A percentile compares a stretch with the other conserved stretches of the same genome.
Evolutionary conservation across 1,140 invertebrate genomes (phyloP).

Genomic region (Himalopsyche phryganea): DNA sequence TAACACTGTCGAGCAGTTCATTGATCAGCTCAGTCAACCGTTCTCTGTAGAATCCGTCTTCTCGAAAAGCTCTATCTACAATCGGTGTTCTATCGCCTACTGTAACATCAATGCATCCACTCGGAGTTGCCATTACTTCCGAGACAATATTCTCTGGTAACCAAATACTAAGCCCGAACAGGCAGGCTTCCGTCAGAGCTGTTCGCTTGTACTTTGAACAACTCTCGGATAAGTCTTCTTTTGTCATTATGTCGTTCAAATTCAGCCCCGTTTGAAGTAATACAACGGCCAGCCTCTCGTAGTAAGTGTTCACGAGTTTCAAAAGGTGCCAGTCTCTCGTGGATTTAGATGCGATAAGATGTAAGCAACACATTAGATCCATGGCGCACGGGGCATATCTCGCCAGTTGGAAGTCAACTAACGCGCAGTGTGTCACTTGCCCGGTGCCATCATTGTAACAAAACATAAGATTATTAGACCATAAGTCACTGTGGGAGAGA

Average conservation of each 20-base stretch:
- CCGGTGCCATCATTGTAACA: slow-evolving; percentile 47
- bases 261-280: slow-evolving; percentile 41
- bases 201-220: slow-evolving; percentile 36
- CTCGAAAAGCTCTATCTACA: slow-evolving; percentile 39
- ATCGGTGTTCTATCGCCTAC: slow-evolving; percentile 37
- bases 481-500: slow-evolving; percentile 54
- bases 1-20: slow-evolving; percentile 38
- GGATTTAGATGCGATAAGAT: slow-evolving; percentile 39
- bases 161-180: slow-evolving; percentile 41
- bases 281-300: slow-evolving; percentile 43
- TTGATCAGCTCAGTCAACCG: slow-evolving; percentile 40
- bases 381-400: slow-evolving; percentile 48
- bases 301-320: slow-evolving; percentile 50
- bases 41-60: slow-evolving; percentile 38
- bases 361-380: slow-evolving; percentile 45
- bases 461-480: slow-evolving; percentile 57
- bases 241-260: slow-evolving; percentile 41
- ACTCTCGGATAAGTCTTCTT: slow-evolving; percentile 40
- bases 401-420: slow-evolving; percentile 58
- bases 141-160: slow-evolving; percentile 36
- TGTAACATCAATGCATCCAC: slow-evolving; percentile 41
- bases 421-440: slow-evolving; percentile 38
- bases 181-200: slow-evolving; percentile 41
- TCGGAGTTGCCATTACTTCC: slow-evolving; percentile 34
- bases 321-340: slow-evolving; percentile 45